These are phyloP conservation scores for Tachyglossus aculeatus DNA, from an alignment of 2,797 vertebrate species.

Conservation along the genomic window DNA sequence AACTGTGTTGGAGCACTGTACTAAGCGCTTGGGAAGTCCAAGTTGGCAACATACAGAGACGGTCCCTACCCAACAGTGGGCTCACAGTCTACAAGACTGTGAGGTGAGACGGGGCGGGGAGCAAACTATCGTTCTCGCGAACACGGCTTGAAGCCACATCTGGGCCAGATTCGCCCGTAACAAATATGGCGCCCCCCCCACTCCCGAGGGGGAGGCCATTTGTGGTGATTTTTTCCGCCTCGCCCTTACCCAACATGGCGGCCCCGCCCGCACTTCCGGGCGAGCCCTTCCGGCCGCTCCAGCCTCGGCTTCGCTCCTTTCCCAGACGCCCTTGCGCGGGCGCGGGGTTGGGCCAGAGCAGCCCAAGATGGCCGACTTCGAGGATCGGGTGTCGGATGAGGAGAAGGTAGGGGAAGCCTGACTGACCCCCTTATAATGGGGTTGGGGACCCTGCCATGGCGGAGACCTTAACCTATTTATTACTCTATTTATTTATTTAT, in stretches of 20 bases:
- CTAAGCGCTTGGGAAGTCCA: too few relatives aligned
- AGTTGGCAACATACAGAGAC: too few relatives aligned
- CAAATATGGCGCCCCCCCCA: background rate
- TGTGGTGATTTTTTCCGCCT: too few relatives aligned
- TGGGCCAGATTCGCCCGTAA: too few relatives aligned
- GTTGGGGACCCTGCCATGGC: background rate
- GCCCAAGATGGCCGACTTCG: constrained; percentile 96
- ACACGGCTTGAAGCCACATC: too few relatives aligned
- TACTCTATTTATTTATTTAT: too few relatives aligned
- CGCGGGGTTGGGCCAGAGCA: constrained; percentile 79
- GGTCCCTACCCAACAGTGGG: too few relatives aligned
- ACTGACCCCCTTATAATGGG: background rate
- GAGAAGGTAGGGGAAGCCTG: constrained; percentile 85
- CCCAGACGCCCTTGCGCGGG: constrained; percentile 56
- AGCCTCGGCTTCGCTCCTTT: constrained; percentile 4
- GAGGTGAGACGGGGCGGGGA: background rate
- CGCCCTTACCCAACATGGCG: constrained; percentile 26
- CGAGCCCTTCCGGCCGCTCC: constrained; percentile 19
- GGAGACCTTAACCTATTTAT: background rate
- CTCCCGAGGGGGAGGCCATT: too few relatives aligned
- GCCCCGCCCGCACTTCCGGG: constrained; percentile 40
- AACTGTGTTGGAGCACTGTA: too few relatives aligned
- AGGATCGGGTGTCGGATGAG: constrained; percentile 92
- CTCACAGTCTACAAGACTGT: too few relatives aligned
- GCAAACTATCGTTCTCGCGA: too few relatives aligned